A percentile compares a stretch with the other conserved stretches of the same genome.
phyloP scores from a whole-genome alignment of 1,140 invertebrate genomes.

The Stratiolaelaps scimitus region DNA sequence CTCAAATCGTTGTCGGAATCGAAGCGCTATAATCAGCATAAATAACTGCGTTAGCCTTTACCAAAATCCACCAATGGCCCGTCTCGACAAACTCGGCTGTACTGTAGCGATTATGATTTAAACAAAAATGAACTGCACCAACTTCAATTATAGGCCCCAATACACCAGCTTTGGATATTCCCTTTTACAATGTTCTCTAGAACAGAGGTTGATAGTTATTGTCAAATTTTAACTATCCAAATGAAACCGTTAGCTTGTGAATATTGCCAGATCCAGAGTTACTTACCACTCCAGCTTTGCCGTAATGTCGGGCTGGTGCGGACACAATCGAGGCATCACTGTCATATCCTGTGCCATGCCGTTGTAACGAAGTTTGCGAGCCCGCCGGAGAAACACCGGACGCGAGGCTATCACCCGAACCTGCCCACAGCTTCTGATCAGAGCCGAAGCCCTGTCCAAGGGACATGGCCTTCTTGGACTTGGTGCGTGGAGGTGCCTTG shows the following conservation, averaged over 20 bases:
- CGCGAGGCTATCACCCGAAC: slow-evolving; percentile 12
- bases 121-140: background rate
- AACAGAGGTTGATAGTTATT: too few relatives aligned
- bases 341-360: background rate
- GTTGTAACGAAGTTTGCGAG: slow-evolving; percentile 9
- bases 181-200: too few relatives aligned
- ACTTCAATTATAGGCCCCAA: background rate
- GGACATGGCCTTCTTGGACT: slow-evolving; percentile 19
- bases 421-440: slow-evolving; percentile 24
- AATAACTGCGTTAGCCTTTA: too few relatives aligned
- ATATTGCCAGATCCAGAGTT: too few relatives aligned
- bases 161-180: background rate
- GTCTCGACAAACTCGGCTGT: too few relatives aligned
- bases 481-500: slow-evolving; percentile 14
- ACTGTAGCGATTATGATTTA: too few relatives aligned
- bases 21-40: background rate
- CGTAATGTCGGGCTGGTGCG: slow-evolving; percentile 6
- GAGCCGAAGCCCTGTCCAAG: slow-evolving; percentile 25
- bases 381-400: slow-evolving; percentile 1
- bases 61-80: too few relatives aligned
- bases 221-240: background rate
- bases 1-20: slow-evolving; percentile 23
- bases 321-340: slow-evolving; percentile 25
- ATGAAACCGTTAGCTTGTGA: too few relatives aligned
- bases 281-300: slow-evolving; percentile 13